Conservation (phyloP, 1,140 invertebrate genomes). For the Atta cephalotes region DNA sequence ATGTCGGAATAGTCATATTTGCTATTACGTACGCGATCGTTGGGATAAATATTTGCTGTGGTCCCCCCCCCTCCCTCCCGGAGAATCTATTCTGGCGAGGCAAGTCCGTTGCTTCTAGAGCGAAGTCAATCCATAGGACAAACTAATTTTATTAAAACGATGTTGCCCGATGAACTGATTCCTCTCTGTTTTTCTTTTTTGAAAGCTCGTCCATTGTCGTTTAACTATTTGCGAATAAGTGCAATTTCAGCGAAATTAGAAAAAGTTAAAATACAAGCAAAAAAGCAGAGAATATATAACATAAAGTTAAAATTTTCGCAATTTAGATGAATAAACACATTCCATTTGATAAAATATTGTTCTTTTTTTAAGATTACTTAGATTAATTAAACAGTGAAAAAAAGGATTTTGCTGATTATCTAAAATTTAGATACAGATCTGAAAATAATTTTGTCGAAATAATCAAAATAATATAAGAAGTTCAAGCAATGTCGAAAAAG, state of each 20-base stretch:
- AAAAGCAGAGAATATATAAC: background rate
- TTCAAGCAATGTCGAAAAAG: too few species aligned
- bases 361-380: background rate
- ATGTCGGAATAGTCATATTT: slow-evolving; percentile 49
- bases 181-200: slow-evolving; percentile 47
- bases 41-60: slow-evolving; percentile 55
- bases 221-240: slow-evolving; percentile 50
- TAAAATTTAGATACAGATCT: too few species aligned
- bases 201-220: slow-evolving; percentile 9
- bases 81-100: background rate
- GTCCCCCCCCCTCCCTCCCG: background rate
- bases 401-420: too few species aligned
- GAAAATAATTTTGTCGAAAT: too few species aligned
- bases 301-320: background rate
- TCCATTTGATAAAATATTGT: slow-evolving; percentile 5
- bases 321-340: background rate
- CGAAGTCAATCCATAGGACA: slow-evolving; percentile 70
- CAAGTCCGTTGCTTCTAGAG: slow-evolving; percentile 7
- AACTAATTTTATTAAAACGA: slow-evolving; percentile 82
- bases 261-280: background rate
- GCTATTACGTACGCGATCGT: slow-evolving; percentile 44
- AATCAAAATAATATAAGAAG: too few species aligned
- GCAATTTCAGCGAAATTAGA: slow-evolving; percentile 43
- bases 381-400: too few species aligned
- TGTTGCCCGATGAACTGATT: slow-evolving; percentile 53